Percentiles rank a stretch among this genome's conserved stretches.
Evolutionary conservation across 1,140 invertebrate species (phyloP).

Genomic region (Panulirus ornatus): DNA sequence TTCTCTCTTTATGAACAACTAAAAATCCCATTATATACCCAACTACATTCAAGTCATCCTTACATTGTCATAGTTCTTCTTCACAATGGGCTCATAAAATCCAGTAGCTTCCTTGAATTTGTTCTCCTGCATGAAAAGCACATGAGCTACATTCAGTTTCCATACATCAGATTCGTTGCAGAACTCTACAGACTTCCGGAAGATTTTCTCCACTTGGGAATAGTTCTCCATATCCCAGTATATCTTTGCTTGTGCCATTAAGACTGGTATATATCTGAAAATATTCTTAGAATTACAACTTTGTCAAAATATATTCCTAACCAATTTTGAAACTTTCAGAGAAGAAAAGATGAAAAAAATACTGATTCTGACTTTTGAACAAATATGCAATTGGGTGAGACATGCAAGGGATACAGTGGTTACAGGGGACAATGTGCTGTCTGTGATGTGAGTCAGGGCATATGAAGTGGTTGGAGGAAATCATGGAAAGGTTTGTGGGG

Average conservation of each 20-base stretch:
- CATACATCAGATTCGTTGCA: constrained; percentile 98
- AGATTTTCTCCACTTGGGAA: constrained; percentile 94
- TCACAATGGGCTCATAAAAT: constrained; percentile 99
- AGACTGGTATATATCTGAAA: constrained; percentile 89
- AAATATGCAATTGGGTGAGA: too few relatives aligned
- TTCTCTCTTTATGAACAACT: too few relatives aligned
- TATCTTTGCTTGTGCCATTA: constrained; percentile 99
- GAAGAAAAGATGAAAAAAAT: too few relatives aligned
- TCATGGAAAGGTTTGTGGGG: too few relatives aligned
- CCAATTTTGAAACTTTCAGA: background rate
- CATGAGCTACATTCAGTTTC: constrained; percentile 98
- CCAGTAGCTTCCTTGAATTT: constrained; percentile 98
- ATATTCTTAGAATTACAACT: background rate
- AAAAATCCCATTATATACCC: too few relatives aligned
- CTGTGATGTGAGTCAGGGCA: too few relatives aligned
- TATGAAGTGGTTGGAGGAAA: too few relatives aligned
- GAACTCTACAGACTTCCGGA: constrained; percentile 97
- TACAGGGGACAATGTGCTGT: too few relatives aligned
- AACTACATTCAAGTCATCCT: too few relatives aligned
- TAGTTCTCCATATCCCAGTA: constrained; percentile 99
- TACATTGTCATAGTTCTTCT: constrained; percentile 96
- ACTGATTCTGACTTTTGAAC: too few relatives aligned
- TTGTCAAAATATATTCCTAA: background rate
- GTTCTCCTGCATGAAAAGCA: constrained; percentile 99
- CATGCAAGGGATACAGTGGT: too few relatives aligned